Base-by-base conservation (phyloP, 2,888 invertebrate genomes). In the Rosalia funebris region DNA sequence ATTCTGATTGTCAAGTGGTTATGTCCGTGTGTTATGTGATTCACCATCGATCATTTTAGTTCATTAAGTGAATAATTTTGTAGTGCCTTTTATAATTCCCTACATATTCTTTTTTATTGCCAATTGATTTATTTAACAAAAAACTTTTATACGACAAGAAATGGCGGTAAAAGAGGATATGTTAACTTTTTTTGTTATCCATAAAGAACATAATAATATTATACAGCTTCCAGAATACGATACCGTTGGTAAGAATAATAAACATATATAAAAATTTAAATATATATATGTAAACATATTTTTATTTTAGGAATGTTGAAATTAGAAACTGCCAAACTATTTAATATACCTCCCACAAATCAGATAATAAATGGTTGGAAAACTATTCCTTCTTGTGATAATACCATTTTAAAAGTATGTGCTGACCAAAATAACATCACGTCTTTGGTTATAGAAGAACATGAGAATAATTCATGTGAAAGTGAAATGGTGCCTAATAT, bases 281-380 rank as follows among this genome's bases (percentile, higher is more conserved):
- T 34, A n/a, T n/a, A n/a, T n/a, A n/a, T n/a, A n/a, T n/a, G n/a
- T n/a, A n/a, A n/a, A n/a, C n/a, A n/a, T n/a, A n/a, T n/a, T n/a
- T n/a, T n/a, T 25, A 25, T 80, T 82, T 0, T 84, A 98, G 98
- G 98, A 72, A 14, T 41, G 12, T 37, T 68, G 31, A 61, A 63
- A 57, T 14, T 36, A 20, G 45, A 59, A 41, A 66, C 70, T 39
- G 50, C 54, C 14, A 47, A 41, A 15, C 44, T 53, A n/a, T 65
- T 68, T 25, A 52, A 65, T 12, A 63, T 74, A 16, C 62, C 68
- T 10, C 60, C 63, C 7, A 17, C 61, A 11, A 57, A 66, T 47
- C 74, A 74, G 60, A 15, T 66, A 10, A 68, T 74, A 11, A 37
- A 57, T 15, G 70, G 69, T 20, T 72, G 71, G 71, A 41, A 36